A percentile compares a stretch with the other conserved stretches of the same genome.
phyloP scores from a whole-genome alignment of 2,113 vertebrate species.

The Acanthochromis polyacanthus region DNA sequence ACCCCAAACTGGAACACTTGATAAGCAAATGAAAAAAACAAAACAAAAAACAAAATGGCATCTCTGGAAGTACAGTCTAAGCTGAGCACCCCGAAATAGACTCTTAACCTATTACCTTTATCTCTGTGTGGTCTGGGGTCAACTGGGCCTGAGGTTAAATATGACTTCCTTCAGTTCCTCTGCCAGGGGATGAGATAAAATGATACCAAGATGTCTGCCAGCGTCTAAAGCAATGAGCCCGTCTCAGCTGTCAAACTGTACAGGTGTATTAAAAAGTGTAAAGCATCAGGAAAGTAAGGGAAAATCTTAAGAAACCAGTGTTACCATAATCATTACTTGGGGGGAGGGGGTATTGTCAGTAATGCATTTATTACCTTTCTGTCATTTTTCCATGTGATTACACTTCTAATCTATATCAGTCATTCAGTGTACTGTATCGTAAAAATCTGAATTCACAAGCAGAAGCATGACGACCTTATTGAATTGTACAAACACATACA shows the following conservation, averaged over 20 bases:
- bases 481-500: constrained; percentile 26
- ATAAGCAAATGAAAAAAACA: constrained; percentile 83
- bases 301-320: constrained; percentile 48
- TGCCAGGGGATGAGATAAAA: constrained; percentile 8
- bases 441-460: constrained; percentile 21
- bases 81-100: background rate
- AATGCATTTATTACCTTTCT: constrained; percentile 28
- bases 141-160: constrained; percentile 24
- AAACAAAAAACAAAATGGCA: constrained; percentile 2
- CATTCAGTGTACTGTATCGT: constrained; percentile 64
- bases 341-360: background rate
- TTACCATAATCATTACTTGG: constrained; percentile 37
- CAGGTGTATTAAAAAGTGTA: constrained; percentile 32
- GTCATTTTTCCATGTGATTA: constrained; percentile 46
- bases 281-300: constrained; percentile 57
- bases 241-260: constrained; percentile 25
- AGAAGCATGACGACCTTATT: constrained; percentile 1
- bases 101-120: constrained; percentile 10
- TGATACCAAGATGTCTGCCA: constrained; percentile 17
- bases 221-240: constrained; percentile 14
- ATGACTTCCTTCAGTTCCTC: constrained; percentile 21
- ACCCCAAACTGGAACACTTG: constrained; percentile 90
- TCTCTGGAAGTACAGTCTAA: background rate
- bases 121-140: constrained; percentile 20
- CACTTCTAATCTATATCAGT: constrained; percentile 45